These are phyloP conservation scores for Bombus turneri DNA, from an alignment of 1,140 invertebrate genomes.

Conservation along the genomic window DNA sequence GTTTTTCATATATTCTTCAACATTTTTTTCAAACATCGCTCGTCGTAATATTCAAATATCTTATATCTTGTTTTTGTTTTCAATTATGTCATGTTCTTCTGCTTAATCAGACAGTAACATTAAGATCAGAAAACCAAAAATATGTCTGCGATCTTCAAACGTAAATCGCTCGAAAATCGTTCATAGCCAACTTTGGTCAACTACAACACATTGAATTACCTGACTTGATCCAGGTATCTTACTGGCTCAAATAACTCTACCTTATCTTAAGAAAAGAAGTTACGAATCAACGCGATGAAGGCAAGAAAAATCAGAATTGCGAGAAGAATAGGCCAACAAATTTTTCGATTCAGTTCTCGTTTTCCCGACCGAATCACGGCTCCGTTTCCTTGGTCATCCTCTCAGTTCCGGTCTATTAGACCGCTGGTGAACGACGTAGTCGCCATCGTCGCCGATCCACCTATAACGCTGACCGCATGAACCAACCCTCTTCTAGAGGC, in stretches of 20 bases:
- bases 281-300: no score
- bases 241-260: neutral
- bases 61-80: no score
- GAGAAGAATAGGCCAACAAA: neutral
- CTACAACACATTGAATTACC: no score
- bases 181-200: no score
- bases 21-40: neutral
- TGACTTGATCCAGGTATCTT: neutral
- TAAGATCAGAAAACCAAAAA: no score
- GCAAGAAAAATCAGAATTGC: neutral
- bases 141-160: no score
- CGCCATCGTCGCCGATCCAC: conserved; percentile 13
- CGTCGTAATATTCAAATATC: neutral
- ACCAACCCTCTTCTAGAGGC: conserved; percentile 39
- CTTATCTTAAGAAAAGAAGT: neutral
- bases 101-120: no score
- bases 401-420: conserved; percentile 81
- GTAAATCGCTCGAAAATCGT: no score
- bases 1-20: neutral
- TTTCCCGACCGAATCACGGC: conserved; percentile 55
- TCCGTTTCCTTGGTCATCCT: conserved; percentile 69
- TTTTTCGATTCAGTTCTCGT: conserved; percentile 32
- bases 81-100: no score
- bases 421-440: conserved; percentile 69
- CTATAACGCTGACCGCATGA: conserved; percentile 27